Conservation (phyloP, 2,797 vertebrate species). For the Podarcis lilfordi region DNA sequence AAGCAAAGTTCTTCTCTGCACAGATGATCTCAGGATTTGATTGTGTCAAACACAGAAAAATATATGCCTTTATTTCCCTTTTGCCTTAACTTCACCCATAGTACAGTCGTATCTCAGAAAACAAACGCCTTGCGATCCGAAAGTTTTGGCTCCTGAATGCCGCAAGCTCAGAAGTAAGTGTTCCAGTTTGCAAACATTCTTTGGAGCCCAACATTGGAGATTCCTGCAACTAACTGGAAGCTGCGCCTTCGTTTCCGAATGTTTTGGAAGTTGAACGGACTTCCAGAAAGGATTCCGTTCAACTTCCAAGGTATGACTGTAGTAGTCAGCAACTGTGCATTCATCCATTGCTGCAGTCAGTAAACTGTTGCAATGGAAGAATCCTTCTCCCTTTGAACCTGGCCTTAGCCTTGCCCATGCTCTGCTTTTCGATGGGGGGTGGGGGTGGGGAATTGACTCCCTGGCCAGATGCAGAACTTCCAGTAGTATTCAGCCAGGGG, state of each 20-base stretch:
- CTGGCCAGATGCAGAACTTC: not conserved
- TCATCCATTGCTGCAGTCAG: not conserved
- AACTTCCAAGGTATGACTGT: too few relatives aligned
- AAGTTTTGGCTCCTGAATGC: too few relatives aligned
- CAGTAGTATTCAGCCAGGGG: not conserved
- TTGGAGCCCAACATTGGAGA: too few relatives aligned
- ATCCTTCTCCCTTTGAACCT: not conserved
- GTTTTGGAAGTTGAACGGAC: too few relatives aligned
- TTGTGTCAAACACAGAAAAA: not conserved
- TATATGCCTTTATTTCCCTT: not conserved
- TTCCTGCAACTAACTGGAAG: too few relatives aligned
- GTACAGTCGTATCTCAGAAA: too few relatives aligned
- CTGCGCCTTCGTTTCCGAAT: too few relatives aligned
- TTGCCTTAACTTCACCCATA: not conserved
- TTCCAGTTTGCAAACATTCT: too few relatives aligned
- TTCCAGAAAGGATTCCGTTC: too few relatives aligned
- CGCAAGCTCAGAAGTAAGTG: too few relatives aligned
- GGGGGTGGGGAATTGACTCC: not conserved
- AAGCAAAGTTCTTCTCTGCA: not conserved
- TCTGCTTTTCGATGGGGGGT: not conserved
- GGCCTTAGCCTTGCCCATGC: not conserved
- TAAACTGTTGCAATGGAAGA: not conserved
- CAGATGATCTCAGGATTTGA: not conserved
- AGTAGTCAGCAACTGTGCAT: not conserved
- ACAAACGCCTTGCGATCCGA: too few relatives aligned